phyloP scores from a whole-genome alignment of 2,113 vertebrate species.

The zebrafish (Danio rerio) region DNA sequence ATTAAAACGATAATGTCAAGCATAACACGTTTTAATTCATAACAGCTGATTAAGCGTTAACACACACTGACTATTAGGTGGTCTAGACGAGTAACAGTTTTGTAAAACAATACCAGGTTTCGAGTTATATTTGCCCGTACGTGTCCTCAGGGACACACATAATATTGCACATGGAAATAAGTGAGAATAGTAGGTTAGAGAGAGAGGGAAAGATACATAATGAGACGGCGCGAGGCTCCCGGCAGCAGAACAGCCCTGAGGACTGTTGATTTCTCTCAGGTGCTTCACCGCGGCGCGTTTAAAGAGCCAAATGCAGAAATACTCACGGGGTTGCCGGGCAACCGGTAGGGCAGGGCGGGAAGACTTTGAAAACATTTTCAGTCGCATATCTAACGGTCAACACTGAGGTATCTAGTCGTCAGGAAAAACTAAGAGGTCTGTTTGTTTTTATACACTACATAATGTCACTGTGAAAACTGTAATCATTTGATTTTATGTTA shows the following conservation, averaged over 20 bases:
- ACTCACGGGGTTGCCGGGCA: conserved; percentile 9
- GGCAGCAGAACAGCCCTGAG: background rate
- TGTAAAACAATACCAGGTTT: background rate
- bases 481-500: no score
- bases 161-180: conserved; percentile 29
- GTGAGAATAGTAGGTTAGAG: conserved; percentile 15
- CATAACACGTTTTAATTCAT: no score
- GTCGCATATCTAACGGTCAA: background rate
- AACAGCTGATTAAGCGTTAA: no score
- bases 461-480: no score
- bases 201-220: background rate
- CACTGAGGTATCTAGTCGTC: background rate
- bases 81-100: background rate
- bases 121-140: background rate
- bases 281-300: background rate
- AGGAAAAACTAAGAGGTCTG: background rate
- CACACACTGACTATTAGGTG: background rate
- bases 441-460: no score
- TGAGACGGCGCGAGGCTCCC: background rate
- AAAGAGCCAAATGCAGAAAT: conserved; percentile 28
- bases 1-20: no score
- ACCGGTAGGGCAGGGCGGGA: background rate
- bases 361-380: conserved; percentile 24
- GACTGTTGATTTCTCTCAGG: conserved; percentile 37
- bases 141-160: background rate